Conservation (phyloP, 2,797 vertebrate genomes). For the Melanotaenia trifasciata region DNA sequence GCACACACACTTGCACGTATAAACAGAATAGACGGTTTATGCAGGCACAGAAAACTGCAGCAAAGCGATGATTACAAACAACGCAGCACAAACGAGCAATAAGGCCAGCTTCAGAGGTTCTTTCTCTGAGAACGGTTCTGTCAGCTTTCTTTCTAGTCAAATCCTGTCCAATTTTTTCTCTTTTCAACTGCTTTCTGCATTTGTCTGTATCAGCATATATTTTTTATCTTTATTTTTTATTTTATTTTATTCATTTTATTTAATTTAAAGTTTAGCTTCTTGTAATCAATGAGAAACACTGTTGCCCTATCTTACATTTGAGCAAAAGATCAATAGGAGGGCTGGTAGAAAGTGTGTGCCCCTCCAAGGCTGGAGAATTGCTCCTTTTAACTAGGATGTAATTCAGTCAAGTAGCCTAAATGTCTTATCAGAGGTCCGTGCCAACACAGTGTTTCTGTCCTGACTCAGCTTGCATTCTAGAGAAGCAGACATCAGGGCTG, state of each 20-base stretch:
- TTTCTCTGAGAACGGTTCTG: constrained; percentile 9
- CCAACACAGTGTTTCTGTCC: constrained; percentile 19
- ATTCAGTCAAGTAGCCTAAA: background rate
- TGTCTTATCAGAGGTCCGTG: constrained; percentile 6
- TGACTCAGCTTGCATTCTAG: constrained; percentile 11
- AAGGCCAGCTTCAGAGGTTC: constrained; percentile 18
- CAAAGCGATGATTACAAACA: constrained; percentile 23
- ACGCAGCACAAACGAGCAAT: constrained; percentile 20
- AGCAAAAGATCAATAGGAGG: no score
- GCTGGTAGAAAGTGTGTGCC: background rate
- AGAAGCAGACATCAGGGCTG: constrained; percentile 9
- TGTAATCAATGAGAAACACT: background rate
- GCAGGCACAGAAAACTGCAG: constrained; percentile 26
- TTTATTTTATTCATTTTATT: background rate
- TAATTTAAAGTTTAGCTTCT: background rate
- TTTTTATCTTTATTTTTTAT: background rate
- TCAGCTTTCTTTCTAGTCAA: constrained; percentile 24
- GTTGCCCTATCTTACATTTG: background rate
- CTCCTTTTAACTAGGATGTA: background rate
- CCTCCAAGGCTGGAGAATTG: background rate
- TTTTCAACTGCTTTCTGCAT: background rate
- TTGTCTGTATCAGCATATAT: background rate
- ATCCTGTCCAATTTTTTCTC: constrained; percentile 1
- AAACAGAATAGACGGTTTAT: constrained; percentile 9
- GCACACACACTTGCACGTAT: constrained; percentile 1